A percentile compares a stretch with the other conserved stretches of the same genome.
These are phyloP conservation scores for Chirona hameri DNA, from an alignment of 2,888 invertebrate genomes.

Conservation along the genomic window DNA sequence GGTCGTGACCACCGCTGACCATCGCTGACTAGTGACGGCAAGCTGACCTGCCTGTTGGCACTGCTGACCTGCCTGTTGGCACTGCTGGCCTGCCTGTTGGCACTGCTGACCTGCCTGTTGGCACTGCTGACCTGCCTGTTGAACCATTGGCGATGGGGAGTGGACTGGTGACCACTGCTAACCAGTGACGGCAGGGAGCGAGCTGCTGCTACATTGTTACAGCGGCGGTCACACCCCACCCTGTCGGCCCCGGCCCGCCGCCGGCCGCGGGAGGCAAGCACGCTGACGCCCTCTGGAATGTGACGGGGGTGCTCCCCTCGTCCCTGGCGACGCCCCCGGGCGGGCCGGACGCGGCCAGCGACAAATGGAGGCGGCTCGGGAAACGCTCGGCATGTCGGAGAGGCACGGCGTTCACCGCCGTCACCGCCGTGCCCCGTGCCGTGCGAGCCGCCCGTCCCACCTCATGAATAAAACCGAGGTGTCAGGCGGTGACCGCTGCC, in stretches of 20 bases:
- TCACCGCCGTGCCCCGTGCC: too few species aligned
- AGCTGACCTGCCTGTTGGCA: too few species aligned
- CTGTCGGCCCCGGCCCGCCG: background rate
- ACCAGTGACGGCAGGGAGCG: too few species aligned
- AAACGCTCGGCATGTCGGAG: background rate
- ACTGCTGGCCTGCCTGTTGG: too few species aligned
- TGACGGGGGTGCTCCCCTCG: background rate
- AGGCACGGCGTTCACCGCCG: too few species aligned
- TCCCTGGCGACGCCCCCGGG: background rate
- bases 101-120: too few species aligned
- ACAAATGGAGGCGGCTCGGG: background rate
- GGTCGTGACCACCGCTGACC: too few species aligned
- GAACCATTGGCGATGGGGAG: too few species aligned
- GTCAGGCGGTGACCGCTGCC: background rate
- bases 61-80: too few species aligned
- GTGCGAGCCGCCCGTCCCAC: background rate
- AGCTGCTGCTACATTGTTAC: background rate
- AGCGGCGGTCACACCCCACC: background rate
- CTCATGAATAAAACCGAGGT: conserved; percentile 10
- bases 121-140: too few species aligned
- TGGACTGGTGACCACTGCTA: too few species aligned
- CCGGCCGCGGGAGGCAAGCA: background rate
- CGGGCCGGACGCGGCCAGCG: background rate
- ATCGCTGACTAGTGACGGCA: too few species aligned
- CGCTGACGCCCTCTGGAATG: background rate